Base-by-base conservation (phyloP, 2,888 invertebrate species). In the Protonemura montana region DNA sequence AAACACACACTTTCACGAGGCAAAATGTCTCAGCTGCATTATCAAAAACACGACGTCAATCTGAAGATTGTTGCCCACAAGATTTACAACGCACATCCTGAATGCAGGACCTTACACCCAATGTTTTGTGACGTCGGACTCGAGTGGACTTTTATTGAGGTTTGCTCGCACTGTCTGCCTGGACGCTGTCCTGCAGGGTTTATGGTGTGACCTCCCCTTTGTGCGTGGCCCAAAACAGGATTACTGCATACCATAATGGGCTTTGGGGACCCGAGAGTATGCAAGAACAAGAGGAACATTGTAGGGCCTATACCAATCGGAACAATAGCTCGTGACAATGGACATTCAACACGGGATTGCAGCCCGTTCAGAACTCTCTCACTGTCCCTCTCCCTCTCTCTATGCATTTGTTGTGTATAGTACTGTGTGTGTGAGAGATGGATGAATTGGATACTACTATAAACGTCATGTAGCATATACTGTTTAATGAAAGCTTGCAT, bases 161-260 rank as follows among this genome's bases (percentile, higher is more conserved):
- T 35, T 41, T 83, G 30, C 26, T n/a, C 82, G 78, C 27, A 78
- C 42, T 83, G 82, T 25, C 82, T 1, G 81, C 59, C 81, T 16
- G 81, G 78, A 7, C 78, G 29, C n/a, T 29, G 27, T 7, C n/a
- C 78, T 78, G 59, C 83, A 76, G 76, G 84, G 84, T 84, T 84
- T 84, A 84, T 84, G 84, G 84, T 84, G 84, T 84, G 84, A 84
- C 84, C 84, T 84, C 27, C 76, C 76, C 59, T 5, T 84, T 59
- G 41, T 76, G 16, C 84, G 3, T 28, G 84, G 29, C 76, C 83
- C 76, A 84, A 84, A 84, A 84, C 84, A 84, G 84, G 84, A 84
- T 84, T 84, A 84, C 84, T 84, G 84, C 84, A 84, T 84, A 84
- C 84, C 84, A 76, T 84, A 84, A 84, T 84, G 76, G 84, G 84